phyloP scores from a whole-genome alignment of 2,888 invertebrate genomes.

The Eilema depressum region DNA sequence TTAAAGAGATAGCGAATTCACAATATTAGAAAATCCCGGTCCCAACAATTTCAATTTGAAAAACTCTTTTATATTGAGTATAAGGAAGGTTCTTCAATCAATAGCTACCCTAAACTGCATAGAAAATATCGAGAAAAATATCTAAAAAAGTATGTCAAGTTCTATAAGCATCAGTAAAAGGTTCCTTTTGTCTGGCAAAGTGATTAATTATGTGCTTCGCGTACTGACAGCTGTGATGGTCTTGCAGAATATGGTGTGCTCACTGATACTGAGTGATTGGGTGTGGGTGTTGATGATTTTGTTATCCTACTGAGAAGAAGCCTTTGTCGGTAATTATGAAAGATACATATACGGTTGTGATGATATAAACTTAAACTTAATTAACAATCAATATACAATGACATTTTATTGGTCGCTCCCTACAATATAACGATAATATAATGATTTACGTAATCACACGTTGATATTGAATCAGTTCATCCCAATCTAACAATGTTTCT shows the following conservation, averaged over 20 bases:
- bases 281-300: conserved; percentile 22
- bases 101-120: conserved; percentile 21
- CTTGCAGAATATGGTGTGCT: conserved; percentile 28
- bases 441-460: too few relatives aligned
- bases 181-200: conserved; percentile 52
- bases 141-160: conserved; percentile 44
- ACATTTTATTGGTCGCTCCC: too few relatives aligned
- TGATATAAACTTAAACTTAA: too few relatives aligned
- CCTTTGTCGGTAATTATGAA: background rate
- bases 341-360: background rate
- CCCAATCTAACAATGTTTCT: too few relatives aligned
- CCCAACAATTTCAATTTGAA: background rate
- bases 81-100: conserved; percentile 14
- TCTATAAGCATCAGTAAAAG: conserved; percentile 54
- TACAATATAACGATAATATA: too few relatives aligned
- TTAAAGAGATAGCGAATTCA: background rate
- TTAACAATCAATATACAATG: too few relatives aligned
- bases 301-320: conserved; percentile 10
- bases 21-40: background rate
- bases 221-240: conserved; percentile 48
- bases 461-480: too few relatives aligned
- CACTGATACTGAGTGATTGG: conserved; percentile 48
- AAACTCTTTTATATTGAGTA: conserved; percentile 15
- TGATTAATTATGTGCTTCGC: conserved; percentile 62
- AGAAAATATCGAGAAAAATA: conserved; percentile 38